Base-by-base conservation (phyloP, 2,888 invertebrate genomes). In the Pyralis farinalis region DNA sequence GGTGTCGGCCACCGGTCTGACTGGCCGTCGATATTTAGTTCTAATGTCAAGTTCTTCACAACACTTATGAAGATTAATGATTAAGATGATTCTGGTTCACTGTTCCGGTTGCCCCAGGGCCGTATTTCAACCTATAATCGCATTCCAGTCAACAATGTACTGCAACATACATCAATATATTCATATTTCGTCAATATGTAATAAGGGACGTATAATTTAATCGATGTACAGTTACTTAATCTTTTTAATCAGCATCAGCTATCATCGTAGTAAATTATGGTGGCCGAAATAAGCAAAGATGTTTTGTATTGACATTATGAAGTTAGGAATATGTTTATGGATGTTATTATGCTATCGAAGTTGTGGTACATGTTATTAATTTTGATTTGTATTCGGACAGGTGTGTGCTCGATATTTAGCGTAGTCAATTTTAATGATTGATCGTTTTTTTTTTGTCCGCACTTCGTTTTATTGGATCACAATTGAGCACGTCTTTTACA, bases 21-120 rank as follows among this genome's bases (percentile, higher is more conserved):
- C 78, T 66, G 68, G 76, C 16, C 4, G 16, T 16, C 16, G 4
- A 67, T 67, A 75, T 75, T 74, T 66, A 56, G 52, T 59, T 60
- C 60, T 64, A 59, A 60, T 60, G 57, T 58, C 45, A 53, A 55
- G 49, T 58, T 58, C 60, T 53, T 52, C 53, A 52, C 62, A 53
- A 16, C 4, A 16, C 16, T 63, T 63, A 68, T 67, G 65, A 64
- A 63, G 63, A 69, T 65, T 63, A 64, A 72, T 74, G 68, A 71
- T 70, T 64, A 62, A 55, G 4, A 34, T 20, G 10, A 21, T 33
- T 9, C 33, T 9, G 3, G 4, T 9, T 1, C n/a, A 20, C 9
- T 33, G 10, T 10, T 28, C 12, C 12, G 12, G 28, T 27, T n/a
- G 11, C 36, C 28, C 9, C 28, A 10, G 36, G 28, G 27, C 21